phyloP scores from a whole-genome alignment of 2,113 vertebrate species.

The Halcyon senegalensis region DNA sequence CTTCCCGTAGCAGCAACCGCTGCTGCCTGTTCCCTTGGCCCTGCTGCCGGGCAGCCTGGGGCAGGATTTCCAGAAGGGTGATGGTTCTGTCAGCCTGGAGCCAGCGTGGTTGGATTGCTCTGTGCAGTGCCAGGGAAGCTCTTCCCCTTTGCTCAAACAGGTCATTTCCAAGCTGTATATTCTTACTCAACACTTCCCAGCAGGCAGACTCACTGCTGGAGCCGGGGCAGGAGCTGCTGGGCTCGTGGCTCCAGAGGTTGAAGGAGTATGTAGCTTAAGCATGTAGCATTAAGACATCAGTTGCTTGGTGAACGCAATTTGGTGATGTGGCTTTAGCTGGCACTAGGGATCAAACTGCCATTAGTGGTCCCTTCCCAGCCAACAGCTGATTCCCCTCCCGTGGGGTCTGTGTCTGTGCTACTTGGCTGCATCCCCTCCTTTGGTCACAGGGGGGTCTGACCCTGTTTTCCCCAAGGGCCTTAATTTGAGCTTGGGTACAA shows the following conservation, averaged over 20 bases:
- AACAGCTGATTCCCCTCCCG: background rate
- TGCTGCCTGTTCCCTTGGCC: background rate
- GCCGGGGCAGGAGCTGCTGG: background rate
- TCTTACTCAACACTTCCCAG: background rate
- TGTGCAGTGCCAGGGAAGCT: background rate
- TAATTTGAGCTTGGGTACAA: background rate
- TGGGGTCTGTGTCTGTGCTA: rapidly evolving
- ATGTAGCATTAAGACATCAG: no score
- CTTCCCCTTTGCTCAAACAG: background rate
- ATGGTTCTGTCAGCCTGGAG: background rate
- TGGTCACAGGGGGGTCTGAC: rapidly evolving
- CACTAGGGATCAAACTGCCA: background rate
- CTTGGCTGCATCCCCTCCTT: background rate
- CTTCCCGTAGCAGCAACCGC: rapidly evolving
- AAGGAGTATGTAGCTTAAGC: background rate
- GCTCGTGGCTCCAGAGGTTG: background rate
- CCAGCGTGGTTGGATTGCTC: background rate
- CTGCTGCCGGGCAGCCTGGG: no score
- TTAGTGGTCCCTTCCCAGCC: rapidly evolving
- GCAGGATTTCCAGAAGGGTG: background rate
- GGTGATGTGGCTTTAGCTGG: background rate
- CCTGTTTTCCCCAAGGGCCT: background rate
- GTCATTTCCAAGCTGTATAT: background rate
- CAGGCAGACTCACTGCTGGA: background rate
- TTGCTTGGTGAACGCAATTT: background rate